Evolutionary conservation across 2,113 vertebrate species (phyloP), one percentile per base, ranked within the genome.

Genomic region (Cheilinus undulatus): DNA sequence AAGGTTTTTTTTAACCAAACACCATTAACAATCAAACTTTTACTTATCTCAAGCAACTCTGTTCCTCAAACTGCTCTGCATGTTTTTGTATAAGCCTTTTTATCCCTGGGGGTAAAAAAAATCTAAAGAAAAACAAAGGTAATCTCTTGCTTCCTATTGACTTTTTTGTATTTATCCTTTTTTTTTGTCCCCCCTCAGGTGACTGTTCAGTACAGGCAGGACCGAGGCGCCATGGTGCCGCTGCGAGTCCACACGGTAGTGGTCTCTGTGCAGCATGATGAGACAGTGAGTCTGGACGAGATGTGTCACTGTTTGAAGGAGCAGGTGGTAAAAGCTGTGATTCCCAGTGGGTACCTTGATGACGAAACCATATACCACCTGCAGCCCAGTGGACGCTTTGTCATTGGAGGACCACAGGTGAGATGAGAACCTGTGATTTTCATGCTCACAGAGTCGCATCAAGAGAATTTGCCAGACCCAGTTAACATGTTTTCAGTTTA

Each of bases 341-440:
- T 99, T 51, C 97, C 97, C 3, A 77, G 84, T 4, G 69, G 79
- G 5, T 99, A 97, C 73, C 86, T 99, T 46, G 96, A 99, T 1
- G 91, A 96, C 7, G 92, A 96, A 50, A 99, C 97, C 0, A 26
- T 99, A n/a, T 99, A 97, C 80, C 97, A 99, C 85, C 92, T 99
- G 75, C 97, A 99, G 78, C 97, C 97, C 30, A 99, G 97, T 0
- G 97, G 97, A 0, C 96, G 97, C 11, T 99, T 99, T 36, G 97
- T 99, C 73, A 99, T 99, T 0, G 97, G 97, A 6, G 97, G 97
- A 1, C 97, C 97, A 11, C 97, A 99, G 96, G 97, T 96, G 70
- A 86, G 78, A 43, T 49, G 3, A 19, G 8, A 42, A 10, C 32
- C 32, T 5, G 26, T 7, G 1, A 26, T 36, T 48, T 28, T 57